These are phyloP conservation scores for Ditylenchus dipsaci DNA, from an alignment of 1,140 invertebrate species.

Conservation along the genomic window DNA sequence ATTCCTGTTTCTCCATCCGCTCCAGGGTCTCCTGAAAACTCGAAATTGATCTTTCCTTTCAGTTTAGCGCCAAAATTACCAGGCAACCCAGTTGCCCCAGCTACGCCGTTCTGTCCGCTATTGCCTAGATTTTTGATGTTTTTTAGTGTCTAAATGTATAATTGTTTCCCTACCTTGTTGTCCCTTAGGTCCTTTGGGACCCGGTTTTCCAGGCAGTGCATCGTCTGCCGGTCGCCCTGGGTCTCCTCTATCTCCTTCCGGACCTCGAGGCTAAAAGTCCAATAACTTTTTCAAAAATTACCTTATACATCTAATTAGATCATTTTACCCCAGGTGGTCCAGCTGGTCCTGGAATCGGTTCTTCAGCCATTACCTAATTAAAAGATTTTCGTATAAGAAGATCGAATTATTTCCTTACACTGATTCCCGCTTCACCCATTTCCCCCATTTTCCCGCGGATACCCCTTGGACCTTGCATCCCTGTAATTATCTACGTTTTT, in stretches of 20 bases:
- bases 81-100: not conserved
- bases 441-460: not conserved
- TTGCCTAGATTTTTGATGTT: not conserved
- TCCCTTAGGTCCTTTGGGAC: not conserved
- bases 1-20: not conserved
- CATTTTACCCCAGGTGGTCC: not conserved
- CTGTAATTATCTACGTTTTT: not conserved
- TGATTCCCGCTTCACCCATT: not conserved
- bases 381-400: not conserved
- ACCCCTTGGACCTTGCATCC: not conserved
- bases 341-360: not conserved
- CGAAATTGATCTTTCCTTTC: too few species aligned
- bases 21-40: too few species aligned
- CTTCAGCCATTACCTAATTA: not conserved
- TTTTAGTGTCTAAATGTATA: not conserved
- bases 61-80: too few species aligned
- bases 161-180: not conserved
- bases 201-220: not conserved
- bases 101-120: not conserved
- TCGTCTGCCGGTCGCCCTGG: too few species aligned
- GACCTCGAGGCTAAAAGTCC: not conserved
- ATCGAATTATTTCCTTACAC: not conserved
- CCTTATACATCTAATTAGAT: not conserved
- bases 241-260: not conserved
- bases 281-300: not conserved